A percentile compares a stretch with the other conserved stretches of the same genome.
Conservation (phyloP, 2,888 invertebrate genomes). For the Thysanoteuthis rhombus region DNA sequence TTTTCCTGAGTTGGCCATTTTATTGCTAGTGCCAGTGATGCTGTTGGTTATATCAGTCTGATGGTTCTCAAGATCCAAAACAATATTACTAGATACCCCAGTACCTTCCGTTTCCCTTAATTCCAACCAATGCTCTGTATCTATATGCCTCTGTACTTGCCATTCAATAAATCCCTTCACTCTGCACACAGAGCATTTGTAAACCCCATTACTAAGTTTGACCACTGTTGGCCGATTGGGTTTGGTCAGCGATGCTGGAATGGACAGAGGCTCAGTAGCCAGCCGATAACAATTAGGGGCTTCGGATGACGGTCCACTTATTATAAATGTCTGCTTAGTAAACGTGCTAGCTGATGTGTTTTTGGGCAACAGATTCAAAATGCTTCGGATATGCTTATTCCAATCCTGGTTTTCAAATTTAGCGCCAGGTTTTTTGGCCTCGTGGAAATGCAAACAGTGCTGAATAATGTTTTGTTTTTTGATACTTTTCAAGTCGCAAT, state of each 20-base stretch:
- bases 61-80: not conserved
- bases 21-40: not conserved
- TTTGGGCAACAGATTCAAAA: not conserved
- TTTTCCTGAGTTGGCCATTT: not conserved
- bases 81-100: not conserved
- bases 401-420: conserved; percentile 13
- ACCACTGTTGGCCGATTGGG: conserved; percentile 23
- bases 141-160: conserved; percentile 26
- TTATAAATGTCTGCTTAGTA: conserved; percentile 15
- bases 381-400: not conserved
- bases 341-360: conserved; percentile 24
- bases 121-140: conserved; percentile 17
- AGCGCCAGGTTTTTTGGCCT: conserved; percentile 24
- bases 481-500: conserved; percentile 49
- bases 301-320: not conserved
- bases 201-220: conserved; percentile 27
- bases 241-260: not conserved
- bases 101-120: not conserved
- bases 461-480: conserved; percentile 44
- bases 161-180: conserved; percentile 17
- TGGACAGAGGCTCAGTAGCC: conserved; percentile 13
- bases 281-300: not conserved
- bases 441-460: conserved; percentile 43
- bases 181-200: conserved; percentile 27
- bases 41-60: not conserved